These are phyloP conservation scores for Malacoctenus gilli DNA, from an alignment of 2,797 vertebrate genomes.

Conservation along the genomic window DNA sequence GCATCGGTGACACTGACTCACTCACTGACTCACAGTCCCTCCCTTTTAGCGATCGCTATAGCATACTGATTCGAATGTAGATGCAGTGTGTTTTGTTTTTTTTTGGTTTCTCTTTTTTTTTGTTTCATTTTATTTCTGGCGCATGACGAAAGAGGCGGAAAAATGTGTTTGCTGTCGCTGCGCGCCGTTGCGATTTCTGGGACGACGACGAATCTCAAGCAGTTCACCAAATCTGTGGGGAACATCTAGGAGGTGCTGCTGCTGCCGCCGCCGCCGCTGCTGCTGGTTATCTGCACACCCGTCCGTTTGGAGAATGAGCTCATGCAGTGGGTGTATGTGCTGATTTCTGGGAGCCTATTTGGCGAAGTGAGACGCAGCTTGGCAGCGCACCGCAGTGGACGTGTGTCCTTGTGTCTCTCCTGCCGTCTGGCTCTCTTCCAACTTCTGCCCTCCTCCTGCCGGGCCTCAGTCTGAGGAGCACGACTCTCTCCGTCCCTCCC, in stretches of 20 bases:
- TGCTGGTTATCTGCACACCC: neutral
- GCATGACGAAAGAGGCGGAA: neutral
- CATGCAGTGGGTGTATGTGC: constrained; percentile 14
- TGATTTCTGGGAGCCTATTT: constrained; percentile 32
- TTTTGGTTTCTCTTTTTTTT: neutral
- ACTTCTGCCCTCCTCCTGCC: constrained; percentile 55
- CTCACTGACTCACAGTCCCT: constrained; percentile 58
- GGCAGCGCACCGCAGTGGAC: constrained; percentile 66
- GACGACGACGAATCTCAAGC: neutral
- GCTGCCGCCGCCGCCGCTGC: too few species aligned
- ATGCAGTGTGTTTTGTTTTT: neutral
- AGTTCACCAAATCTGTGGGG: neutral
- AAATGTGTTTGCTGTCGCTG: neutral
- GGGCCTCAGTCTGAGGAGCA: constrained; percentile 52
- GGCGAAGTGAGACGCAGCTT: constrained; percentile 43
- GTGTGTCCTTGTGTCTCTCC: constrained; percentile 74
- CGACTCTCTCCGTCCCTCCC: constrained; percentile 22
- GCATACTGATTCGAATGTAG: constrained; percentile 31
- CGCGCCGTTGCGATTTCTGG: constrained; percentile 2
- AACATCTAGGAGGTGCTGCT: constrained; percentile 17
- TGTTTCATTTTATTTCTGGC: constrained; percentile 4
- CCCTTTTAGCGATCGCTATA: constrained; percentile 30
- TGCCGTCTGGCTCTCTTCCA: constrained; percentile 73
- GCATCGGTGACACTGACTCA: constrained; percentile 61
- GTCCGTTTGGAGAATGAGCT: neutral